Base-by-base conservation (phyloP, 2,888 invertebrate genomes). In the Leucophenga montana region DNA sequence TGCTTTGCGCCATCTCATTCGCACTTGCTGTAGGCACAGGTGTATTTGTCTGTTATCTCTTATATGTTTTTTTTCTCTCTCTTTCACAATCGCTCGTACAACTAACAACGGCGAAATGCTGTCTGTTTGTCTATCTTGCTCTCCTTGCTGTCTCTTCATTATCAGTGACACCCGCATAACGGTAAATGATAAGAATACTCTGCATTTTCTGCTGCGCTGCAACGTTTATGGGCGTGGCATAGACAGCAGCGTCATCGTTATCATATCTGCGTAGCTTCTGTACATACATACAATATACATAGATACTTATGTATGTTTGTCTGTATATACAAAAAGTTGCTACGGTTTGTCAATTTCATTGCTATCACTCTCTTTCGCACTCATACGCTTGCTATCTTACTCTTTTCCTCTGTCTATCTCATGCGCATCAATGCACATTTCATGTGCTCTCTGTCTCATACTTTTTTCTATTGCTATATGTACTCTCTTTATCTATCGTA, bases 341-440 rank as follows among this genome's bases (percentile, higher is more conserved):
- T 56, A 72, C 67, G 39, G 61, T n/a, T 61, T 61, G 61, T 61
- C 61, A 61, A 13, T 56, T 56, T 56, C 59, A 27, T 33, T 56
- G 33, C 67, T 68, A 39, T 33, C 72, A 18, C 78, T 84, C 81
- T 81, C 79, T 80, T 82, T 82, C 64, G 77, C 75, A 65, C 69
- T 61, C 70, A 67, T 68, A 53, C 70, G 20, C 66, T 69, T 75
- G 70, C 73, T 69, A 66, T 33, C 46, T 67, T 44, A 44, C 22
- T 67, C 57, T 39, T 44, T 64, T 14, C 0, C 46, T 33, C 20
- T 46, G 39, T 69, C 39, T 39, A 39, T 39, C 39, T 39, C 39
- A 39, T 39, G 39, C 39, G 39, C 39, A 39, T 39, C 39, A 39
- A 39, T 39, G 39, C 39, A 39, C 39, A 39, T 39, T 27, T 39